phyloP scores from a whole-genome alignment of 2,888 invertebrate genomes.

The Dynastes tityus region DNA sequence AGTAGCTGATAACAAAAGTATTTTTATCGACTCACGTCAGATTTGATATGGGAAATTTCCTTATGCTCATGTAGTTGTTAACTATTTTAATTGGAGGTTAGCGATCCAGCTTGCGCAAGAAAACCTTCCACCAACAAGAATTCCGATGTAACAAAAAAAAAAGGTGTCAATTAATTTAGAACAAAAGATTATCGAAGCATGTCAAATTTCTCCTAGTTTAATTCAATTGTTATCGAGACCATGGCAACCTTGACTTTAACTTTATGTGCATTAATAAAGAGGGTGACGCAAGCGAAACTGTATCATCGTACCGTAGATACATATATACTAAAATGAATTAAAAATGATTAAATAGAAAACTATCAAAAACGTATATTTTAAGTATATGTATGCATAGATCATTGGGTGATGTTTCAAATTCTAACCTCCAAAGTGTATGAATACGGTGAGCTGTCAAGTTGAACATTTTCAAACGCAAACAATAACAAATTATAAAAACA shows the following conservation, averaged over 20 bases:
- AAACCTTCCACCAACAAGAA: neutral
- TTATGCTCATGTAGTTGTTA: neutral
- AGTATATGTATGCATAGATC: conserved; percentile 7
- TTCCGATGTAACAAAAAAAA: neutral
- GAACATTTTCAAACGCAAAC: conserved; percentile 40
- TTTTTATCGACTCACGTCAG: too few relatives aligned
- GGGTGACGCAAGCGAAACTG: conserved; percentile 20
- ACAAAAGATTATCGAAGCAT: conserved; percentile 27
- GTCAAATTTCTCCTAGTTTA: conserved; percentile 37
- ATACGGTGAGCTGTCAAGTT: conserved; percentile 18
- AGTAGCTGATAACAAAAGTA: too few relatives aligned
- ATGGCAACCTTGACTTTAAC: conserved; percentile 48
- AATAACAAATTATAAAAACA: conserved; percentile 49
- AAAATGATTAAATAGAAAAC: neutral
- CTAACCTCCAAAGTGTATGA: neutral
- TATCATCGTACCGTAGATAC: neutral
- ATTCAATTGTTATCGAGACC: conserved; percentile 41
- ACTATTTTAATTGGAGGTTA: neutral
- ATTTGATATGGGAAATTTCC: neutral
- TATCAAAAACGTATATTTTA: neutral
- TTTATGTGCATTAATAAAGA: conserved; percentile 43
- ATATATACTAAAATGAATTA: neutral
- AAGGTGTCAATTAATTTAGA: conserved; percentile 13
- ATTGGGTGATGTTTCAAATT: conserved; percentile 18
- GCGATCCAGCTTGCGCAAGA: neutral